These are phyloP conservation scores for Eurois occulta DNA, from an alignment of 2,888 invertebrate species.

Conservation along the genomic window DNA sequence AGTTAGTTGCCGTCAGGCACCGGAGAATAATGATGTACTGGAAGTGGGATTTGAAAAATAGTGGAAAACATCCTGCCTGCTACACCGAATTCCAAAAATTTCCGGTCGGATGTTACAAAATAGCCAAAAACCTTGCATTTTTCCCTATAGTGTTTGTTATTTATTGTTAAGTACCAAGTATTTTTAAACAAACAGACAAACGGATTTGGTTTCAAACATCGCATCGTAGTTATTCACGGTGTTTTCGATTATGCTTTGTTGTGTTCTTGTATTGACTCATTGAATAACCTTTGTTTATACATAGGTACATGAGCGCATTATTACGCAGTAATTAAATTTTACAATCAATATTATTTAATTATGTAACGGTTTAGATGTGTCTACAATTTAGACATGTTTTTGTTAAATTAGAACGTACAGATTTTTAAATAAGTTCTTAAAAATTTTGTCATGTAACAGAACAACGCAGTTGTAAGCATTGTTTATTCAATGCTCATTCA, in stretches of 20 bases:
- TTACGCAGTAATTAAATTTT: constrained; percentile 17
- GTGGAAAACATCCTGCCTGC: background rate
- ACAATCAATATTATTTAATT: constrained; percentile 3
- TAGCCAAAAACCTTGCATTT: constrained; percentile 10
- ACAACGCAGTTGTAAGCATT: background rate
- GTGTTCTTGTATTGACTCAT: constrained; percentile 46
- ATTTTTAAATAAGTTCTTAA: background rate
- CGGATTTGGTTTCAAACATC: constrained; percentile 30
- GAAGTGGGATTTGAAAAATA: background rate
- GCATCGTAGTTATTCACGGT: constrained; percentile 32
- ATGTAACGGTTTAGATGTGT: background rate
- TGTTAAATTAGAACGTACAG: background rate
- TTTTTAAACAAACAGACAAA: constrained; percentile 46
- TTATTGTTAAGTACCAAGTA: constrained; percentile 24
- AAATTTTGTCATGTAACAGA: constrained; percentile 1
- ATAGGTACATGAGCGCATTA: constrained; percentile 5
- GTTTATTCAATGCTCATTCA: background rate
- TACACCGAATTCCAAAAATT: background rate
- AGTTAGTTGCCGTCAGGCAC: background rate
- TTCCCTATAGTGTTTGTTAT: constrained; percentile 31
- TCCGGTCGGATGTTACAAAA: background rate
- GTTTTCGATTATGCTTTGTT: constrained; percentile 31
- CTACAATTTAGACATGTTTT: background rate
- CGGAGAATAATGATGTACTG: background rate
- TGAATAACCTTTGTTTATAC: constrained; percentile 20